phyloP scores from a whole-genome alignment of 2,797 vertebrate species.

The Neosilurus hyrtlii region DNA sequence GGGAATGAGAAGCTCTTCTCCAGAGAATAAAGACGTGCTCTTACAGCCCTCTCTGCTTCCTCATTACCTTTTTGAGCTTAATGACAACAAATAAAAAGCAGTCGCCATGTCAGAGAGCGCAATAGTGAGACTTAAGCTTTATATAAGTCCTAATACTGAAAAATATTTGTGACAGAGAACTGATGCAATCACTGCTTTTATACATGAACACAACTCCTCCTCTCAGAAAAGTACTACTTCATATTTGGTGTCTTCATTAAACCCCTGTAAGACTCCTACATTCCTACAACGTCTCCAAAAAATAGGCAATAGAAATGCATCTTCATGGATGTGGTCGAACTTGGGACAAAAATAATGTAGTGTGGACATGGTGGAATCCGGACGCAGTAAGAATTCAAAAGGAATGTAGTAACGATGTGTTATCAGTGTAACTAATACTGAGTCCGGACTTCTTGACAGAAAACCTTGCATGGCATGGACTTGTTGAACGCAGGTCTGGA shows the following conservation, averaged over 20 bases:
- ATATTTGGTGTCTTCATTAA: not conserved
- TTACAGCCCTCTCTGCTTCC: conserved; percentile 38
- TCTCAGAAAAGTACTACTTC: not conserved
- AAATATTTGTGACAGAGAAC: not conserved
- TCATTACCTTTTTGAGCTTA: conserved; percentile 32
- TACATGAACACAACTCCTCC: not conserved
- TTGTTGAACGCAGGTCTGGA: no score
- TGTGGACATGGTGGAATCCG: no score
- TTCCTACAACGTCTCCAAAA: no score
- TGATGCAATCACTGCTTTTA: not conserved
- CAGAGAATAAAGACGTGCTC: conserved; percentile 59
- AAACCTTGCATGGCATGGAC: no score
- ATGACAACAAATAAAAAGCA: not conserved
- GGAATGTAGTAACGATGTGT: no score
- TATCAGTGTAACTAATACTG: no score
- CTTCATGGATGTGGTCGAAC: no score
- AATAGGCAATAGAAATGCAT: no score
- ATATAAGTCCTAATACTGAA: not conserved
- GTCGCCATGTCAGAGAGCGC: not conserved
- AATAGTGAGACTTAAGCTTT: not conserved
- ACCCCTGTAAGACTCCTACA: no score
- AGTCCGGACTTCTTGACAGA: no score
- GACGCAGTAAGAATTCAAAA: no score
- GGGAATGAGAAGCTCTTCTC: conserved; percentile 69
- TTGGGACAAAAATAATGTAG: no score